Evolutionary conservation across 2,113 vertebrate genomes (phyloP).

Genomic region (Synodontis membranacea): DNA sequence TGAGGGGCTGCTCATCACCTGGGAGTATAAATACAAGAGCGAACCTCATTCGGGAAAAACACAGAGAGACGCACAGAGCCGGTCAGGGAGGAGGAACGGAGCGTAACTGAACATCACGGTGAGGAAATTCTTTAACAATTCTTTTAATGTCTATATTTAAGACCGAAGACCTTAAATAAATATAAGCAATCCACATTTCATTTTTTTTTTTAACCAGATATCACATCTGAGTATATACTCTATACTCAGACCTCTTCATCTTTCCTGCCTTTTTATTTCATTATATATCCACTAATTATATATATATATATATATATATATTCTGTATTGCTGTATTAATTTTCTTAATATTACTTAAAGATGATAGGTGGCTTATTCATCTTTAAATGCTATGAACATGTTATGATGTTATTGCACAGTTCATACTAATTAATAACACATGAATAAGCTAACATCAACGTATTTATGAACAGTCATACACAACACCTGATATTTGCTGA

Average conservation of each 20-base stretch:
- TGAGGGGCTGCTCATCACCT: constrained; percentile 42
- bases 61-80: constrained; percentile 39
- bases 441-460: background rate
- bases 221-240: too few species aligned
- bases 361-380: background rate
- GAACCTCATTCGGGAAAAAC: constrained; percentile 40
- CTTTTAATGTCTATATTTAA: background rate
- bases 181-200: background rate
- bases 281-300: background rate
- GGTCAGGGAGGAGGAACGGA: constrained; percentile 29
- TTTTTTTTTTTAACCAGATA: background rate
- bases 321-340: background rate
- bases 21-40: constrained; percentile 49
- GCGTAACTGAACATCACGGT: constrained; percentile 41
- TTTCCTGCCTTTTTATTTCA: background rate
- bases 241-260: background rate
- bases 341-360: background rate
- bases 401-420: too few species aligned
- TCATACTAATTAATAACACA: background rate
- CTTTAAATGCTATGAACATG: background rate
- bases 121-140: constrained; percentile 25
- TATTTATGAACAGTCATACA: background rate
- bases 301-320: too few species aligned
- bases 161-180: background rate
- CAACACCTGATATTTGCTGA: background rate